phyloP scores from a whole-genome alignment of 2,113 vertebrate species.

The Nannobrachium achirus region DNA sequence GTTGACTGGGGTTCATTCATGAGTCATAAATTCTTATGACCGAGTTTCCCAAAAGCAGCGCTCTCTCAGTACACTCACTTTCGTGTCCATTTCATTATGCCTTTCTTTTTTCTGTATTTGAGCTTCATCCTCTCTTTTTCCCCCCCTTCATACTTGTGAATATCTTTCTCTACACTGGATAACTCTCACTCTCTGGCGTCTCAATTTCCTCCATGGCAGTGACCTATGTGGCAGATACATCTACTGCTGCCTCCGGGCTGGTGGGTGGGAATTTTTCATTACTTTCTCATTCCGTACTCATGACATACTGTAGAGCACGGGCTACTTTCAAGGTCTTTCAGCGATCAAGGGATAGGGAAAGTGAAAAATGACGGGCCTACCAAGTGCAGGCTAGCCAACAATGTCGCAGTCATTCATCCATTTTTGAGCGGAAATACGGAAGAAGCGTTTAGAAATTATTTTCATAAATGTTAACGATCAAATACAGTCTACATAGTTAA shows the following conservation, averaged over 20 bases:
- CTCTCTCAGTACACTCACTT: constrained; percentile 1
- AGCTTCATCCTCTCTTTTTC: constrained; percentile 8
- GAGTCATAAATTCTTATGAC: too few relatives aligned
- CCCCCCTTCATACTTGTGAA: not conserved
- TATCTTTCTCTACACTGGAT: too few relatives aligned
- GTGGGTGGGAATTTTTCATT: not conserved
- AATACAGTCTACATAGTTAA: too few relatives aligned
- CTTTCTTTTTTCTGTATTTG: not conserved
- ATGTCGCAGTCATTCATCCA: too few relatives aligned
- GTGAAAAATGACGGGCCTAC: not conserved
- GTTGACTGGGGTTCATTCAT: too few relatives aligned
- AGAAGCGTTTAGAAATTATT: too few relatives aligned
- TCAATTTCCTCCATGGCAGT: not conserved
- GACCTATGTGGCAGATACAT: not conserved
- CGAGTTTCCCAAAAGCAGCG: too few relatives aligned
- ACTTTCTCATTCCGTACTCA: not conserved
- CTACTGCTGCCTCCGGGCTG: not conserved
- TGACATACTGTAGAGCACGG: not conserved
- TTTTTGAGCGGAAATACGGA: too few relatives aligned
- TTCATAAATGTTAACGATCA: too few relatives aligned
- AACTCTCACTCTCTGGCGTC: too few relatives aligned
- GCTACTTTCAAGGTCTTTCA: not conserved
- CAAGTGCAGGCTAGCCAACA: too few relatives aligned
- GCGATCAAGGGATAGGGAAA: not conserved
- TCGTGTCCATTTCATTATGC: not conserved